Base-by-base conservation (phyloP, 2,113 vertebrate genomes). In the Chaetops frenatus region DNA sequence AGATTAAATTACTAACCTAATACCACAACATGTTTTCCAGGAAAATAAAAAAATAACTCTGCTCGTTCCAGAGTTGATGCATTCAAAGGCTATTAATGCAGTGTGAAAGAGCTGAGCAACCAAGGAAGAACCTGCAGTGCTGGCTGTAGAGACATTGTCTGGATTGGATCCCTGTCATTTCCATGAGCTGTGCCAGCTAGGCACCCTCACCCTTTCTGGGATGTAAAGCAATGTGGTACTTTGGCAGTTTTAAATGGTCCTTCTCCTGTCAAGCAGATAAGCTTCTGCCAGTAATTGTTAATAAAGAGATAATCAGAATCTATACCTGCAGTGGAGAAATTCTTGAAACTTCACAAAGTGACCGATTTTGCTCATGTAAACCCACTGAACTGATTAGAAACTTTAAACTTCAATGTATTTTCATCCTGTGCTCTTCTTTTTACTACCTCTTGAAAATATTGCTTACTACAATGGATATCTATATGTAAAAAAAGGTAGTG, bases 1-100 rank as follows among this genome's bases (percentile, higher is more conserved):
- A 76, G 88, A 84, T 93, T 94, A 91, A 77, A 89, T 87, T 97
- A 73, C 84, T 42, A 62, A 35, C 66, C 18, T 42, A 58, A 66
- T 66, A 33, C 85, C 57, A 84, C 31, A 70, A 36, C 29, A 18
- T 44, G 48, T 62, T 83, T 94, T 90, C 56, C 65, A 85, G 92
- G 57, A 88, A 93, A 87, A 81, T 81, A 76, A 90, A 91, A 91
- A 76, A 31, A 11, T 12, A 54, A 79, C 44, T 50, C 66, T 82
- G 67, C 60, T 84, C 72, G 28, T 86, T 86, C 42, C n/a, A 48
- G 81, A 62, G n/a, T 62, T 88, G 69, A 47, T 93, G 28, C 11
- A 17, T 82, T 96, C n/a, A 64, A 82, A 90, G 45, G 42, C 35
- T 69, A 20, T 57, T 66, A 86, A 64, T 64, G 51, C 10, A 36